Evolutionary conservation across 2,797 vertebrate species (phyloP).

Genomic region (Hippocampus kuda): DNA sequence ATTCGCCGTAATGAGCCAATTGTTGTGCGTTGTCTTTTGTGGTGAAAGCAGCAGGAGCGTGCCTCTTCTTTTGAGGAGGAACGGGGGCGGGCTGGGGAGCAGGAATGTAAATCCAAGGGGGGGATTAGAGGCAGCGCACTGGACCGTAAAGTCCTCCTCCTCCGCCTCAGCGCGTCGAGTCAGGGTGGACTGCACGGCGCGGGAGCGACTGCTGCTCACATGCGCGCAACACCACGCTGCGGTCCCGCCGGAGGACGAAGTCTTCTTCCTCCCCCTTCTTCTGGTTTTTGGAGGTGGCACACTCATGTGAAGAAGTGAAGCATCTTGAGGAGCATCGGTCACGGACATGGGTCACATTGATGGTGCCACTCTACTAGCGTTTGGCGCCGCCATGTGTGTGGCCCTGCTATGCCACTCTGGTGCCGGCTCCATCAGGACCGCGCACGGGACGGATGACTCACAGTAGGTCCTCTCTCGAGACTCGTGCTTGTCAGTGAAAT

Average conservation of each 20-base stretch:
- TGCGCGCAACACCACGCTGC: constrained; percentile 43
- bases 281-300: constrained; percentile 3
- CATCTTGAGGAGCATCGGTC: constrained; percentile 24
- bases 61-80: constrained; percentile 34
- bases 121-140: constrained; percentile 47
- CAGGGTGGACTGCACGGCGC: constrained; percentile 19
- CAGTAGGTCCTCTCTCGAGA: constrained; percentile 38
- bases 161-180: constrained; percentile 56
- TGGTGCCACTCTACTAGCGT: constrained; percentile 53
- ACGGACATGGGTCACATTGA: constrained; percentile 64
- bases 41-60: neutral
- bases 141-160: constrained; percentile 48
- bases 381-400: constrained; percentile 50
- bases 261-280: neutral
- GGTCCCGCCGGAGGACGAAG: constrained; percentile 37
- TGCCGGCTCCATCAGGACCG: constrained; percentile 57
- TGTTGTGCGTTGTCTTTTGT: neutral
- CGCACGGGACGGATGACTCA: constrained; percentile 52
- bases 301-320: constrained; percentile 26
- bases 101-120: constrained; percentile 58
- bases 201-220: constrained; percentile 35
- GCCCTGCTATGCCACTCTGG: constrained; percentile 56
- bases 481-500: neutral
- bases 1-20: neutral
- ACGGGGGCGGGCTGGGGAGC: constrained; percentile 10